Percentiles rank a stretch among this genome's conserved stretches.
Evolutionary conservation across 2,797 vertebrate species (phyloP).

Genomic region (Coregonus suidteri): DNA sequence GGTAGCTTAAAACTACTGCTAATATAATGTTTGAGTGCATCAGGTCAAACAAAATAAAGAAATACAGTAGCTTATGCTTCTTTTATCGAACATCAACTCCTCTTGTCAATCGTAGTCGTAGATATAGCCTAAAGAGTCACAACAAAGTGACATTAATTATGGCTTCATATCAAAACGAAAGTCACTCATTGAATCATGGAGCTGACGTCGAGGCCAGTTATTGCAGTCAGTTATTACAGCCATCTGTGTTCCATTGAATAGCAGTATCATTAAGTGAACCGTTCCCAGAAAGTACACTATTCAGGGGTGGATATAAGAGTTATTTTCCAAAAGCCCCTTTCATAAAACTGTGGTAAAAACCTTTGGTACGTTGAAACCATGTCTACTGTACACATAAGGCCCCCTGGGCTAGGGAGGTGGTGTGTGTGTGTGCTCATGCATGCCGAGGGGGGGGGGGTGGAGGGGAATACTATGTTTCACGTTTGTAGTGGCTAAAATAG

Average conservation of each 20-base stretch:
- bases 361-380: neutral
- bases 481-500: constrained; percentile 21
- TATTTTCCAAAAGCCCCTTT: too few species aligned
- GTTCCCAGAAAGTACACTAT: neutral
- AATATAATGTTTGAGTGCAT: constrained; percentile 13
- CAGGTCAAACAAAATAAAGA: neutral
- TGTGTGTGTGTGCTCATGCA: neutral
- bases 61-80: neutral
- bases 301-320: too few species aligned
- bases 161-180: neutral
- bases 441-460: too few species aligned
- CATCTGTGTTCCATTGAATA: constrained; percentile 4
- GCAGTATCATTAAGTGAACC: neutral
- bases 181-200: neutral
- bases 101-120: constrained; percentile 7
- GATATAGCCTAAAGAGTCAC: constrained; percentile 31
- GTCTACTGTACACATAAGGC: neutral
- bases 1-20: constrained; percentile 59
- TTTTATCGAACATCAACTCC: constrained; percentile 20
- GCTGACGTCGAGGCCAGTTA: neutral
- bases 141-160: constrained; percentile 56
- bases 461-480: neutral
- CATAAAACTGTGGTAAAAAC: too few species aligned
- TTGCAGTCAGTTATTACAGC: neutral
- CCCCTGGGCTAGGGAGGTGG: neutral